Percentiles rank a stretch among this genome's conserved stretches.
These are phyloP conservation scores for Catotricha subobsoleta DNA, from an alignment of 2,888 invertebrate species.

Conservation along the genomic window DNA sequence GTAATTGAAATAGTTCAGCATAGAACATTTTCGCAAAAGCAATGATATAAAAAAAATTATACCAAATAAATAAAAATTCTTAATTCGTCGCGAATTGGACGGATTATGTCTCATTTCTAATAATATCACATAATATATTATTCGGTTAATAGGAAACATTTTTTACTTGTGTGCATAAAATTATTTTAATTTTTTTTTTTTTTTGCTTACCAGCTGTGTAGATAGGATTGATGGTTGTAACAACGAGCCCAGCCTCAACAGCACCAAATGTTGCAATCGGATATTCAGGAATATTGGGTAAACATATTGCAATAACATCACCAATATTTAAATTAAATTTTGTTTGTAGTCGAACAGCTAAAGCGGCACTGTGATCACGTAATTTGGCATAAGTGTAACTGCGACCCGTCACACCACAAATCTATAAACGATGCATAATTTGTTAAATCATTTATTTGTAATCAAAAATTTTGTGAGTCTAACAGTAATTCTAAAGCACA, in stretches of 20 bases:
- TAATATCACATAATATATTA: too few species aligned
- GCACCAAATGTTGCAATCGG: constrained; percentile 39
- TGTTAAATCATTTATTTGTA: not conserved
- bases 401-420: constrained; percentile 44
- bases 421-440: constrained; percentile 30
- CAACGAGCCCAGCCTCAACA: constrained; percentile 41
- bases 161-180: too few species aligned
- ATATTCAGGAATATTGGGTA: constrained; percentile 52
- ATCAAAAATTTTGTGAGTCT: not conserved
- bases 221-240: constrained; percentile 46
- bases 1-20: too few species aligned
- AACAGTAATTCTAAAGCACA: too few species aligned
- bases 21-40: too few species aligned
- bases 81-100: too few species aligned
- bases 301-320: constrained; percentile 43
- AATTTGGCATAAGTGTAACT: constrained; percentile 45
- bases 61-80: too few species aligned
- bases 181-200: too few species aligned
- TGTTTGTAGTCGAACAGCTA: constrained; percentile 38
- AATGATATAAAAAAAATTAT: too few species aligned
- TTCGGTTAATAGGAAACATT: too few species aligned
- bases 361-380: constrained; percentile 36
- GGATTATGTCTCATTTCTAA: too few species aligned
- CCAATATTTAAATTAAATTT: constrained; percentile 40
- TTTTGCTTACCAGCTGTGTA: constrained; percentile 42